Evolutionary conservation across 2,113 vertebrate genomes (phyloP).

Genomic region (Tringa solitaria): DNA sequence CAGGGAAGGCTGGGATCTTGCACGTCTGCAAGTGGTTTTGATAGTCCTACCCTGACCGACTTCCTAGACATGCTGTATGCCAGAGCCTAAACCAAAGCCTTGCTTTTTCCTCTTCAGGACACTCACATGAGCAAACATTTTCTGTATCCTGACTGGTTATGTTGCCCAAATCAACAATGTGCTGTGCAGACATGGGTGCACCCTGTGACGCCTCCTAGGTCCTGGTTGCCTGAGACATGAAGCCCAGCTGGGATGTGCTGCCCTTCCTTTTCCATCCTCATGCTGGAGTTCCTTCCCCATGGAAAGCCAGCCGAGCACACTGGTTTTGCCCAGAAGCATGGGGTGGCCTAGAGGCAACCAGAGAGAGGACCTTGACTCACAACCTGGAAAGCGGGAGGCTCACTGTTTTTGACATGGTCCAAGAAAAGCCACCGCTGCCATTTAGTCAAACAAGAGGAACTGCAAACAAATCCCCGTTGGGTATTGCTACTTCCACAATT

Average conservation of each 20-base stretch:
- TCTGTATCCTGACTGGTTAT: not conserved
- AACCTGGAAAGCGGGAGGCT: not conserved
- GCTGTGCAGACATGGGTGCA: not conserved
- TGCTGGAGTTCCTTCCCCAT: not conserved
- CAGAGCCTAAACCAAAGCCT: not conserved
- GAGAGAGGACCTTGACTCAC: not conserved
- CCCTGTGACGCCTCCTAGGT: not conserved
- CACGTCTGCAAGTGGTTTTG: not conserved
- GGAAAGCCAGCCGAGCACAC: not conserved
- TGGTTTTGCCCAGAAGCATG: not conserved
- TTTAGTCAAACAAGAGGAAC: not conserved
- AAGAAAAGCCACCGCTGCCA: not conserved
- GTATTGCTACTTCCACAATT: not conserved
- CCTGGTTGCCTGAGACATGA: not conserved
- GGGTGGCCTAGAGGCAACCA: not conserved
- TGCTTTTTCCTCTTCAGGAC: not conserved
- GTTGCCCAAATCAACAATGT: not conserved
- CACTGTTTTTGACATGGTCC: not conserved
- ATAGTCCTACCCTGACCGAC: not conserved
- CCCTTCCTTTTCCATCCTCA: not conserved
- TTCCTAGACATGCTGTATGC: not conserved
- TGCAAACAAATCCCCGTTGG: not conserved
- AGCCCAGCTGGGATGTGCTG: fast-evolving
- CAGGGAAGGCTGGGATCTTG: not conserved
- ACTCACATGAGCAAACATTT: not conserved